phyloP scores from a whole-genome alignment of 2,888 invertebrate species.

The Sesia apiformis region DNA sequence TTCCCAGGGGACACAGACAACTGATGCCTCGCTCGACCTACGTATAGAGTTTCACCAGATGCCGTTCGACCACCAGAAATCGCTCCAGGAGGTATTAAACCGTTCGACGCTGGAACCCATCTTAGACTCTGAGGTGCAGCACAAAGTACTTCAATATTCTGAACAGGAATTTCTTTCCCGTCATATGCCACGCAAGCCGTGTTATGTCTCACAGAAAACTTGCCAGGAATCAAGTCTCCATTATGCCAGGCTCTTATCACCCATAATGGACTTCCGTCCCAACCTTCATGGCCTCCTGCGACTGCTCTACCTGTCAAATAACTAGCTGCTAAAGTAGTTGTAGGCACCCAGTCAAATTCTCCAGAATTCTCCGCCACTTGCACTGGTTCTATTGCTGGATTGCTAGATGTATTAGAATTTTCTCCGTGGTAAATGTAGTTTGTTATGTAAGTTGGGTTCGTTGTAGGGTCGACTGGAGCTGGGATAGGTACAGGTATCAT shows the following conservation, averaged over 20 bases:
- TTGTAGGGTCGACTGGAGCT: slow-evolving; percentile 13
- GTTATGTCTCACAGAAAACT: slow-evolving; percentile 56
- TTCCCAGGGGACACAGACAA: slow-evolving; percentile 75
- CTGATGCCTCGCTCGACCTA: slow-evolving; percentile 73
- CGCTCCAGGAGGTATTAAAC: slow-evolving; percentile 69
- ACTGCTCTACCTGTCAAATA: slow-evolving; percentile 52
- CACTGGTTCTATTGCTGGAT: slow-evolving; percentile 23
- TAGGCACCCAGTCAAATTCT: slow-evolving; percentile 58
- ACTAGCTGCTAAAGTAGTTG: slow-evolving; percentile 45
- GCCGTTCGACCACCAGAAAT: slow-evolving; percentile 67
- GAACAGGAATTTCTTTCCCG: slow-evolving; percentile 56
- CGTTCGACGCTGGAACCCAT: slow-evolving; percentile 72
- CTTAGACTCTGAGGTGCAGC: slow-evolving; percentile 45
- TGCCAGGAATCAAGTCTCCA: slow-evolving; percentile 65
- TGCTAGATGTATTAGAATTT: slow-evolving; percentile 12
- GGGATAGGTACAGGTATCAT: slow-evolving; percentile 39
- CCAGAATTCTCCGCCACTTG: slow-evolving; percentile 49
- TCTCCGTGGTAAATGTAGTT: slow-evolving; percentile 63
- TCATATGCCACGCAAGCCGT: slow-evolving; percentile 51
- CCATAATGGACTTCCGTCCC: slow-evolving; percentile 67
- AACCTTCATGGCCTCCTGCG: slow-evolving; percentile 61
- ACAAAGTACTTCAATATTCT: slow-evolving; percentile 60
- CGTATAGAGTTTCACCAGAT: slow-evolving; percentile 64
- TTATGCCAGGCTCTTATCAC: slow-evolving; percentile 60
- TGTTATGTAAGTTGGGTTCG: slow-evolving; percentile 49